Base-by-base conservation (phyloP, 2,113 vertebrate species). In the Nanorana parkeri region DNA sequence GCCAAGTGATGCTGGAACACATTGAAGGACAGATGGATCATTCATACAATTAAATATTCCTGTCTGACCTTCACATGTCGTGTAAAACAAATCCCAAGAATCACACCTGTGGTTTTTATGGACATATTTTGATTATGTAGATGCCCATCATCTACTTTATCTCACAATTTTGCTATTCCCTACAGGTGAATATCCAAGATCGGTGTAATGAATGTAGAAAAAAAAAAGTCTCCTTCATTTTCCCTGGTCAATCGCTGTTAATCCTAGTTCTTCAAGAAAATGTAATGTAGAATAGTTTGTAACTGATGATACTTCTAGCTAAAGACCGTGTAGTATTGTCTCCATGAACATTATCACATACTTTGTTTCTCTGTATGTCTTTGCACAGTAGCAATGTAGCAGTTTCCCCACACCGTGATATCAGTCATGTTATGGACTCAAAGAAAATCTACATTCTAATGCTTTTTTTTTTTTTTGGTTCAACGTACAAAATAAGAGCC, bases 1-100 rank as follows among this genome's bases (percentile, higher is more conserved):
- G 68, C 51, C 52, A 28, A 60, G 55, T 23, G 28, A 36, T 28
- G 28, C 69, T 73, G 71, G 26, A 74, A 74, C 28, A 8, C 29
- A 73, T 29, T 15, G 60, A 36, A 41, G 20, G 41, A 60, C 29
- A 60, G 72, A 75, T 75, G 55, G 54, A 60, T 0, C 20, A 28
- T 29, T 74, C 26, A 23, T 61, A 58, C 11, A 8, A 51, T 28
- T 69, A 69, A 41, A 21, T 54, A 52, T 55, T 73, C 52, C 26
- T 19, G 52, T 29, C 51, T 56, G 17, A 73, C 72, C 55, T 61
- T 36, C 71, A 72, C 51, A 58, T 55, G n/a, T 20, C 19, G 32
- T 23, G 26, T 58, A 74, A 74, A 36, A 20, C 71, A 36, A 58
- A 73, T 56, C 4, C 55, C 54, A 32, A 28, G 52, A 60, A 60